phyloP scores from a whole-genome alignment of 1,140 invertebrate species.

The Drosophila ogumai region DNA sequence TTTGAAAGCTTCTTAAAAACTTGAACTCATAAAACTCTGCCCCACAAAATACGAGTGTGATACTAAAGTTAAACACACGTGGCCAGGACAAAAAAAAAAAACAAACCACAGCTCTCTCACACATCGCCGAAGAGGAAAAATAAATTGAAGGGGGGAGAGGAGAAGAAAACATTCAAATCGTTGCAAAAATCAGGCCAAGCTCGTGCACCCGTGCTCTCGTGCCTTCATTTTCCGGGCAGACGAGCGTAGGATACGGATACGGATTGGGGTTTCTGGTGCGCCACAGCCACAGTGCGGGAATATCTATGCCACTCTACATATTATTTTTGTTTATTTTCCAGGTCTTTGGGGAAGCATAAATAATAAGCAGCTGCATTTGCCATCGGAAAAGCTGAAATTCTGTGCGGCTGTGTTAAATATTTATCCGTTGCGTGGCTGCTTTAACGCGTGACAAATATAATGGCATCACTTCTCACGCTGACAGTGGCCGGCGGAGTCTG shows the following conservation, averaged over 20 bases:
- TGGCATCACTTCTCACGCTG: background rate
- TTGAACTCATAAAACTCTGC: slow-evolving; percentile 35
- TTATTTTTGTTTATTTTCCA: slow-evolving; percentile 40
- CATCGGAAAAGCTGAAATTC: slow-evolving; percentile 37
- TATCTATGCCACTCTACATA: slow-evolving; percentile 34
- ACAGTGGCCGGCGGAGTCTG: background rate
- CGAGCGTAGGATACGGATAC: slow-evolving; percentile 19
- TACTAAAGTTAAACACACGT: slow-evolving; percentile 46
- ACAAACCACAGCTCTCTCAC: slow-evolving; percentile 3
- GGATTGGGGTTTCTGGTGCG: slow-evolving; percentile 51
- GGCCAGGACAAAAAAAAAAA: slow-evolving; percentile 1
- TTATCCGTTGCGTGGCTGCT: slow-evolving; percentile 37
- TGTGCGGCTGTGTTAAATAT: slow-evolving; percentile 52
- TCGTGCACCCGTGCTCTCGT: slow-evolving; percentile 16
- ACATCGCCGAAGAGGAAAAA: slow-evolving; percentile 5
- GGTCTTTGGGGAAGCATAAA: slow-evolving; percentile 46
- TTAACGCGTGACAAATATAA: slow-evolving; percentile 14
- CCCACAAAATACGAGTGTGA: slow-evolving; percentile 34
- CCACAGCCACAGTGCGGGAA: slow-evolving; percentile 38
- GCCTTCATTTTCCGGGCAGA: slow-evolving; percentile 8
- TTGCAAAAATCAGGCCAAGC: slow-evolving; percentile 53
- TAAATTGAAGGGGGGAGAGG: background rate
- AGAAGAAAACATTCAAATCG: slow-evolving; percentile 26
- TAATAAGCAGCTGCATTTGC: slow-evolving; percentile 56
- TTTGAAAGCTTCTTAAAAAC: slow-evolving; percentile 63